phyloP scores from a whole-genome alignment of 2,888 invertebrate genomes.

The Tuberolachnus salignus region DNA sequence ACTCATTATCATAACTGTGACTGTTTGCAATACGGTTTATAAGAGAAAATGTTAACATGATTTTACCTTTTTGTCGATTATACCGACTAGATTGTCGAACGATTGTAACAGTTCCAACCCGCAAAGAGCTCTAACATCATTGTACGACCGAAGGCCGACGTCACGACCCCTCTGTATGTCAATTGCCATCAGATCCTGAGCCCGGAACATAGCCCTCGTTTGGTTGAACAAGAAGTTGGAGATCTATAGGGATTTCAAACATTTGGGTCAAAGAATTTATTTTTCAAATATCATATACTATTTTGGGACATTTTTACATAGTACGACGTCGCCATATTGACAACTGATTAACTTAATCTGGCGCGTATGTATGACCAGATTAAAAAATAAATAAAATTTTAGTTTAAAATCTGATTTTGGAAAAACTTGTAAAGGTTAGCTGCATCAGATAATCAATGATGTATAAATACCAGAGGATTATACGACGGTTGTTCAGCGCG shows the following conservation, averaged over 20 bases:
- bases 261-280: too few relatives aligned
- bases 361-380: too few relatives aligned
- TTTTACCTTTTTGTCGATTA: conserved; percentile 83
- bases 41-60: too few relatives aligned
- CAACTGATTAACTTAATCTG: too few relatives aligned
- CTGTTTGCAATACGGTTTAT: too few relatives aligned
- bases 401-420: too few relatives aligned
- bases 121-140: conserved; percentile 90
- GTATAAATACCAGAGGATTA: conserved; percentile 18
- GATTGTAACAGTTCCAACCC: conserved; percentile 78
- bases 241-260: conserved; percentile 69
- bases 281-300: background rate
- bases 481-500: conserved; percentile 30
- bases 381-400: too few relatives aligned
- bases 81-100: conserved; percentile 82
- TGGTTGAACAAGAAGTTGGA: conserved; percentile 75
- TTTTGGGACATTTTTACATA: too few relatives aligned
- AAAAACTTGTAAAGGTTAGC: too few relatives aligned
- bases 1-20: too few relatives aligned
- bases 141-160: conserved; percentile 88
- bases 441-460: too few relatives aligned
- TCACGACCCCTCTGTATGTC: conserved; percentile 93
- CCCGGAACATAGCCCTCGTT: conserved; percentile 61
- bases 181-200: conserved; percentile 90
- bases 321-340: too few relatives aligned